Base-by-base conservation (phyloP, 2,888 invertebrate genomes). In the Eremobia ochroleuca region DNA sequence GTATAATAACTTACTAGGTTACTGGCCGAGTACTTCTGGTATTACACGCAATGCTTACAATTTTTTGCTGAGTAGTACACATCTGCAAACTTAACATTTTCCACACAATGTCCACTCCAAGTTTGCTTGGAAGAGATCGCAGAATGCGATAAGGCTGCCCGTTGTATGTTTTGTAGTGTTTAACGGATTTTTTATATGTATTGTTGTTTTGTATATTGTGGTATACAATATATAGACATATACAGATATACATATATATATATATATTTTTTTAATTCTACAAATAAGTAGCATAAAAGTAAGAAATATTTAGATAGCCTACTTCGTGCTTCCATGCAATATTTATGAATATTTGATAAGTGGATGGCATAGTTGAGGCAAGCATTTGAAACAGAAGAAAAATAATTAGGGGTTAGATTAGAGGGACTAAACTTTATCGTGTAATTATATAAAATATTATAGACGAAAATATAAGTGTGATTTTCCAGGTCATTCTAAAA, bases 1-100 rank as follows among this genome's bases (percentile, higher is more conserved):
- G 64, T 49, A 81, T 81, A 55, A 52, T 75, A 58, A 75, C 18
- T 49, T 58, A 34, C 9, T 40, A 46, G 55, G 34, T 40, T 46
- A 49, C 67, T 67, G 37, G 9, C 15, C 1, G 21, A 49, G 28
- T n/a, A 34, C n/a, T 67, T 55, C 66, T 67, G n/a, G 18, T 37
- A n/a, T 49, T 55, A 71, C 28, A 65, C 49, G 49, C 49, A 65
- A 73, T 37, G 21, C 4, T 5, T 31, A 46, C 15, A 1, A 5
- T 59, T 6, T 71, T 58, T 70, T 28, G 0, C 8, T 25, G 21
- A 31, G 8, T 1, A 43, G 5, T 43, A 0, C 21, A 43, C 18
- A 6, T 43, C 15, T 55, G 25, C 8, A 6, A 28, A 70, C 25
- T 11, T 5, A 13, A 6, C 3, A 8, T 49, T 25, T 9, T 25